A percentile compares a stretch with the other conserved stretches of the same genome.
Evolutionary conservation across 1,140 invertebrate genomes (phyloP).

Genomic region (Amyelois transitella): DNA sequence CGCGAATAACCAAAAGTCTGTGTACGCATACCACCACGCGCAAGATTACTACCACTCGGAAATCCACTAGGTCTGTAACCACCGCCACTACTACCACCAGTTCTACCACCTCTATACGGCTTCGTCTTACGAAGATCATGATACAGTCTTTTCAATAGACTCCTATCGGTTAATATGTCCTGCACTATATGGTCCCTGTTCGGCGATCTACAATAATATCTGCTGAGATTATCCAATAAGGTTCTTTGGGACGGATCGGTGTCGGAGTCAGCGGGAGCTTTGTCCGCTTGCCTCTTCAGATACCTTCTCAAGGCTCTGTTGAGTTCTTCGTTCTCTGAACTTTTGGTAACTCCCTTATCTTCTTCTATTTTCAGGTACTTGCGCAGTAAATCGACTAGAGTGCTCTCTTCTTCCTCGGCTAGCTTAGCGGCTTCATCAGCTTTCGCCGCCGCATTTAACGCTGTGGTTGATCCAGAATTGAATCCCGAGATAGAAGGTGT

Average conservation of each 20-base stretch:
- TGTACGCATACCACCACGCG: conserved; percentile 48
- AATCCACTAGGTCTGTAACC: conserved; percentile 35
- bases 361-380: conserved; percentile 78
- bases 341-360: conserved; percentile 33
- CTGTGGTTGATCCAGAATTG: conserved; percentile 22
- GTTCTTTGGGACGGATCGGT: conserved; percentile 77
- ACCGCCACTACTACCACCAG: conserved; percentile 34
- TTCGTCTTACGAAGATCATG: conserved; percentile 82
- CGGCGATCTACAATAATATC: conserved; percentile 79
- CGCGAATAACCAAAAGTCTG: conserved; percentile 43
- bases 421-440: conserved; percentile 22
- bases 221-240: conserved; percentile 78
- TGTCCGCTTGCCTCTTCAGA: conserved; percentile 57
- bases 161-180: conserved; percentile 81
- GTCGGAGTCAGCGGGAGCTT: conserved; percentile 37
- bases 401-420: conserved; percentile 73
- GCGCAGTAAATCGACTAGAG: conserved; percentile 79
- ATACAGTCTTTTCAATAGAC: conserved; percentile 81
- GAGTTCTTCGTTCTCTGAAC: conserved; percentile 78
- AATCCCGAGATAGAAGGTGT: conserved; percentile 40
- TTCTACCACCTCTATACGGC: conserved; percentile 75
- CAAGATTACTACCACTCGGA: conserved; percentile 37
- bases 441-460: background rate
- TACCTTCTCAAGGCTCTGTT: conserved; percentile 79
- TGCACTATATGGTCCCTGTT: conserved; percentile 81